Evolutionary conservation across 2,113 vertebrate species (phyloP), one percentile per base, ranked within the genome.

Genomic region (Macquaria ambigua): DNA sequence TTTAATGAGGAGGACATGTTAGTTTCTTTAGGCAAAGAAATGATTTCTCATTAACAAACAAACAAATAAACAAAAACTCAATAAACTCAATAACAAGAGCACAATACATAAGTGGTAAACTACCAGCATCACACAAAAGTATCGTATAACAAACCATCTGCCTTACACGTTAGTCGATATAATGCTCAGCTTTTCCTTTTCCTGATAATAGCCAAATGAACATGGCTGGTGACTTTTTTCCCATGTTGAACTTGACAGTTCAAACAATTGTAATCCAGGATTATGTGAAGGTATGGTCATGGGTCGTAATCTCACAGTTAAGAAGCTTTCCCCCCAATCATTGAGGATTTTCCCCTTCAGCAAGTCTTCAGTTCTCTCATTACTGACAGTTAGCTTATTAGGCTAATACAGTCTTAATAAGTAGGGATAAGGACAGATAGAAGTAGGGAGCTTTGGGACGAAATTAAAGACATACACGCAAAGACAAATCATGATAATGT

Each of bases 241-340:
- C 14, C 5, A 58, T 39, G n/a, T n/a, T 55, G 12, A 37, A 53
- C 4, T 11, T 20, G 37, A 71, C 58, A 63, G 18, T 23, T 79
- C 11, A 59, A 70, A 61, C 37, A 69, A 12, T 68, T 84, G 0
- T 2, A 15, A 69, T 63, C 11, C 28, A 48, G 64, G 77, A 71
- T 64, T 71, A 55, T 41, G 21, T 71, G 6, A 64, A 53, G 9
- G 14, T 53, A 6, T 43, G 23, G 1, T 43, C 3, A 55, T 39
- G 21, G 58, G 15, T 62, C 34, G 46, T 20, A 39, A 53, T 81
- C 61, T 39, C 55, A 81, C 56, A 75, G 59, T 72, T 64, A 11
- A 50, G 10, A 28, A 10, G 9, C 15, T 14, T 63, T 48, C 12
- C 21, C 0, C 0, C 3, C 14, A 15, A 10, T 62, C 21, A 53